A percentile compares a stretch with the other conserved stretches of the same genome.
These are phyloP conservation scores for Calliopsis andreniformis DNA, from an alignment of 1,140 invertebrate species.

Conservation along the genomic window DNA sequence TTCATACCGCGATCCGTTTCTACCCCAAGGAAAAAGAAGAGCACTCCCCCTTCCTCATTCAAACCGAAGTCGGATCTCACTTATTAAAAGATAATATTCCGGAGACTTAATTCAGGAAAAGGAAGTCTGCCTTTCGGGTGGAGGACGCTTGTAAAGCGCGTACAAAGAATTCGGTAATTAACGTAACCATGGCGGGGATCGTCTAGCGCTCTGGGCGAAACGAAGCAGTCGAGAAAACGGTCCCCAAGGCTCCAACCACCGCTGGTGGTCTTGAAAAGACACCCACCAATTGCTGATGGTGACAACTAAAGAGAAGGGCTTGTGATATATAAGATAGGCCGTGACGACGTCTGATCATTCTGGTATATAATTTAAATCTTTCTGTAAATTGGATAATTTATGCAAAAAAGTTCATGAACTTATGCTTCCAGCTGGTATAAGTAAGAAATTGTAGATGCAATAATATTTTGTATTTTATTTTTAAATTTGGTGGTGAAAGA, in stretches of 20 bases:
- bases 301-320: background rate
- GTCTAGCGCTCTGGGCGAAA: constrained; percentile 1
- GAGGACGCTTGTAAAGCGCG: constrained; percentile 39
- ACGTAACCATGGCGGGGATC: constrained; percentile 37
- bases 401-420: no score
- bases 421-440: no score
- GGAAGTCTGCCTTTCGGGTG: constrained; percentile 14
- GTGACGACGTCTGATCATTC: no score
- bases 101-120: constrained; percentile 53
- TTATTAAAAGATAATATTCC: constrained; percentile 72
- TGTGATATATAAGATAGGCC: constrained; percentile 2
- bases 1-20: constrained; percentile 45
- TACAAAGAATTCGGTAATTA: constrained; percentile 69
- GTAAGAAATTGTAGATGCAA: no score
- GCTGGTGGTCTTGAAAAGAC: background rate
- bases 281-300: background rate
- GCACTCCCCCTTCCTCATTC: constrained; percentile 37
- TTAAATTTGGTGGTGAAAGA: no score
- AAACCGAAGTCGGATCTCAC: constrained; percentile 49
- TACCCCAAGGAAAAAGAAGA: background rate
- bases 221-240: constrained; percentile 9
- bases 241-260: background rate
- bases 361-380: no score
- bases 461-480: no score
- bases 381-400: no score